Evolutionary conservation across 2,888 invertebrate species (phyloP).

Genomic region (Tiliacea aurago): DNA sequence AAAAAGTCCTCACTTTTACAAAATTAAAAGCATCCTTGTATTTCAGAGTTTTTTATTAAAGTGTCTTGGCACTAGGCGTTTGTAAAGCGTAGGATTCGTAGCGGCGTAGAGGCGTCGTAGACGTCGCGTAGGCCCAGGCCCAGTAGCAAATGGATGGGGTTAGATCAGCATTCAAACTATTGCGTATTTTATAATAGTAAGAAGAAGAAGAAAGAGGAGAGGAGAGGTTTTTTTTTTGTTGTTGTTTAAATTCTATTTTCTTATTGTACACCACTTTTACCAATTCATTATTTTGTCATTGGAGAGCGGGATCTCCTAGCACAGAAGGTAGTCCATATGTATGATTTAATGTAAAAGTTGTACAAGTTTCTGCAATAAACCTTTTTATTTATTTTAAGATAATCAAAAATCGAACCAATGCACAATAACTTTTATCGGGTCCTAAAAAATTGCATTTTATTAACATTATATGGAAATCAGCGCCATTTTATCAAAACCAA

Average conservation of each 20-base stretch:
- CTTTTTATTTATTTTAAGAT: no score
- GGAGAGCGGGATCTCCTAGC: no score
- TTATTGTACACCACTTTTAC: no score
- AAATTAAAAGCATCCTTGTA: not conserved
- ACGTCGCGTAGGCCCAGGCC: not conserved
- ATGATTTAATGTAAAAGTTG: no score
- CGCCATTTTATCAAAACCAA: slow-evolving; percentile 48
- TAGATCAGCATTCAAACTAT: not conserved
- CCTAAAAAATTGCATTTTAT: slow-evolving; percentile 19
- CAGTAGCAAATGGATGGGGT: not conserved
- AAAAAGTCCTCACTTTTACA: not conserved
- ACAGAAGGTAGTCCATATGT: no score
- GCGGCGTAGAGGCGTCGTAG: slow-evolving; percentile 1
- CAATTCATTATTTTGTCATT: no score
- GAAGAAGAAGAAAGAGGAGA: no score
- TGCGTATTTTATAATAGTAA: not conserved
- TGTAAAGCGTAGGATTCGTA: not conserved
- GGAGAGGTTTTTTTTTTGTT: no score
- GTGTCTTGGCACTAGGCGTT: not conserved
- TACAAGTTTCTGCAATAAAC: no score
- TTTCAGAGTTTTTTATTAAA: not conserved
- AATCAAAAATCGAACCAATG: not conserved
- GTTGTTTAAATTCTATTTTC: no score
- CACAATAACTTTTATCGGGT: not conserved
- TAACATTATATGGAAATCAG: slow-evolving; percentile 51